phyloP scores from a whole-genome alignment of 2,888 invertebrate species.

The Iphiclides podalirius region DNA sequence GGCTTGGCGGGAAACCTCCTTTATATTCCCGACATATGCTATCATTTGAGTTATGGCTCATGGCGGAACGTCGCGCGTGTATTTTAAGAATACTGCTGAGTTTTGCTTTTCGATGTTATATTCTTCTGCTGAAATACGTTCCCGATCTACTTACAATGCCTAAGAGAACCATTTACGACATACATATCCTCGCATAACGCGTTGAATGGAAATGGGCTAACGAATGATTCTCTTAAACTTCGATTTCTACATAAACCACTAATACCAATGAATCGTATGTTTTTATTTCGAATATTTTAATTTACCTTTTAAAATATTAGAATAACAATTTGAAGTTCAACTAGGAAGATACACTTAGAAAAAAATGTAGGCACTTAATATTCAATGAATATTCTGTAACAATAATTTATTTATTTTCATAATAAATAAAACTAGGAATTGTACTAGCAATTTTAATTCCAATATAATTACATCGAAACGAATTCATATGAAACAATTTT shows the following conservation, averaged over 20 bases:
- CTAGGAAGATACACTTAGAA: neutral
- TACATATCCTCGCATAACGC: conserved; percentile 10
- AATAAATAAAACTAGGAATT: too few species aligned
- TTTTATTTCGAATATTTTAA: neutral
- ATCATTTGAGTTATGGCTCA: conserved; percentile 74
- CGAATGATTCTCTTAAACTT: conserved; percentile 1
- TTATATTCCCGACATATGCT: conserved; percentile 76
- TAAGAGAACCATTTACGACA: conserved; percentile 32
- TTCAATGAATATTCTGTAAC: neutral
- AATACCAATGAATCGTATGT: neutral
- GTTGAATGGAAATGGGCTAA: conserved; percentile 13
- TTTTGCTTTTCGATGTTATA: conserved; percentile 44
- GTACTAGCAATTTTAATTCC: too few species aligned
- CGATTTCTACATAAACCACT: neutral
- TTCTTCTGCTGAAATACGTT: conserved; percentile 46
- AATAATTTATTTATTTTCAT: neutral
- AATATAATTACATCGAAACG: too few species aligned
- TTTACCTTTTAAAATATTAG: neutral
- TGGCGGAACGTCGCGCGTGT: conserved; percentile 65
- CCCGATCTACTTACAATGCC: conserved; percentile 37
- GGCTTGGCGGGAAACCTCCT: conserved; percentile 67
- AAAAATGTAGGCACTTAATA: neutral
- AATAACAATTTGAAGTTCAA: too few species aligned
- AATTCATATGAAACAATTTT: too few species aligned
- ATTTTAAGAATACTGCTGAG: conserved; percentile 64